phyloP scores from a whole-genome alignment of 2,888 invertebrate species.

The Philopedon plagiatum region DNA sequence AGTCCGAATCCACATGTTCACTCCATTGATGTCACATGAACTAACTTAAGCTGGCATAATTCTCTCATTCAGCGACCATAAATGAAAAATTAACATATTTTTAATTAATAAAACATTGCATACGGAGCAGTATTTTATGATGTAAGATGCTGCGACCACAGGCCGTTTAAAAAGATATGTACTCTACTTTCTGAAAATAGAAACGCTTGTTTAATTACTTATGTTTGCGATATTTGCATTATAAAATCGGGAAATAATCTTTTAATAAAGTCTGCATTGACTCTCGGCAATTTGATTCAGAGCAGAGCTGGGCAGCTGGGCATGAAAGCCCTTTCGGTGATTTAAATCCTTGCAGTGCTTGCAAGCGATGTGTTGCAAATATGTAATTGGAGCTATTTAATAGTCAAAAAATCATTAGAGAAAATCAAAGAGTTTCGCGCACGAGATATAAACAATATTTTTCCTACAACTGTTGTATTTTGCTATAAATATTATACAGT shows the following conservation, averaged over 20 bases:
- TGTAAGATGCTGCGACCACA: not conserved
- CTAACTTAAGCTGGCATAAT: conserved; percentile 22
- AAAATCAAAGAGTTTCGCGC: no score
- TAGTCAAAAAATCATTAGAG: no score
- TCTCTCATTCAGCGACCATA: conserved; percentile 19
- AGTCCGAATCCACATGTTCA: conserved; percentile 49
- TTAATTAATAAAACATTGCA: conserved; percentile 29
- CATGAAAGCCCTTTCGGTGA: no score
- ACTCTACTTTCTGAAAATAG: not conserved
- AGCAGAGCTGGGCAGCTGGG: no score
- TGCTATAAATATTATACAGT: no score
- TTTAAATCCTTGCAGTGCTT: no score
- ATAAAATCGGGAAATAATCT: not conserved
- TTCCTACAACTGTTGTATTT: no score
- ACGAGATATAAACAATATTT: no score
- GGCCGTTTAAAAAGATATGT: not conserved
- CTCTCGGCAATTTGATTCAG: no score
- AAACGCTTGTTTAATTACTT: conserved; percentile 1
- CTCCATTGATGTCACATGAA: conserved; percentile 31
- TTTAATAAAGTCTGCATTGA: no score
- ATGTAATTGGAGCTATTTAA: no score
- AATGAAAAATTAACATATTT: conserved; percentile 29
- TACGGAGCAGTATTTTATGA: not conserved
- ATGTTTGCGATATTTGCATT: not conserved
- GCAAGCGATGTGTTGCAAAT: no score